Percentiles rank a stretch among this genome's conserved stretches.
These are phyloP conservation scores for Donacobius atricapilla DNA, from an alignment of 2,113 vertebrate species.

Conservation along the genomic window DNA sequence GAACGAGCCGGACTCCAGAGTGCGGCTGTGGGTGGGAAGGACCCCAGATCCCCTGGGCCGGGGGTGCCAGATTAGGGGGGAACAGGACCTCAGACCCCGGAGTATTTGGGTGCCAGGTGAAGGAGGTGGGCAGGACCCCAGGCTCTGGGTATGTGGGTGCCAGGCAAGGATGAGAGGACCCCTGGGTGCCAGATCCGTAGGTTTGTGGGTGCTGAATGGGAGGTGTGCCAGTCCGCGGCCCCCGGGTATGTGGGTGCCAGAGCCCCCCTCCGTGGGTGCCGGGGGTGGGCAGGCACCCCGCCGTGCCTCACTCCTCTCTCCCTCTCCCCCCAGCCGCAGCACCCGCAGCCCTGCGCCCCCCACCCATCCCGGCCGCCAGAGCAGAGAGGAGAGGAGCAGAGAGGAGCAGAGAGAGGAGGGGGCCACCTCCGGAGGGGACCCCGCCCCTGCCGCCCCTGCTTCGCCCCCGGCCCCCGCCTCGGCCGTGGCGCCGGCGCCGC, in stretches of 20 bases:
- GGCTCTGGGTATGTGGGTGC: neutral
- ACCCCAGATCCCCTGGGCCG: accelerated
- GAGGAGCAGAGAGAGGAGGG: neutral
- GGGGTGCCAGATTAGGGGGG: neutral
- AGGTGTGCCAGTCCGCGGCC: neutral
- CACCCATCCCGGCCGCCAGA: neutral
- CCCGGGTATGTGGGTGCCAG: neutral
- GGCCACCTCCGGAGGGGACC: neutral
- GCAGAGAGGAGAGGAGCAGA: neutral
- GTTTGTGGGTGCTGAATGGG: neutral
- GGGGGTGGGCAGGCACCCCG: neutral
- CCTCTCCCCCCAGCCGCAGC: neutral
- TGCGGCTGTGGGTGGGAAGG: neutral
- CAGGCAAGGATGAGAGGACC: no score
- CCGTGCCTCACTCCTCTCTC: neutral
- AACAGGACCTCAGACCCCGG: neutral
- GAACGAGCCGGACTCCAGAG: neutral
- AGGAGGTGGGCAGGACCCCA: neutral
- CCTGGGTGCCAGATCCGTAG: no score
- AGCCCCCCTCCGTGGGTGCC: no score
- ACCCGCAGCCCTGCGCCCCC: neutral
- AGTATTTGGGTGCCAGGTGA: neutral
- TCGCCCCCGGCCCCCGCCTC: neutral
- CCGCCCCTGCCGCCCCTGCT: neutral
- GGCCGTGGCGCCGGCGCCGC: constrained; percentile 28